These are phyloP conservation scores for Scalopus aquaticus DNA, from an alignment of 2,113 vertebrate species.

Conservation along the genomic window DNA sequence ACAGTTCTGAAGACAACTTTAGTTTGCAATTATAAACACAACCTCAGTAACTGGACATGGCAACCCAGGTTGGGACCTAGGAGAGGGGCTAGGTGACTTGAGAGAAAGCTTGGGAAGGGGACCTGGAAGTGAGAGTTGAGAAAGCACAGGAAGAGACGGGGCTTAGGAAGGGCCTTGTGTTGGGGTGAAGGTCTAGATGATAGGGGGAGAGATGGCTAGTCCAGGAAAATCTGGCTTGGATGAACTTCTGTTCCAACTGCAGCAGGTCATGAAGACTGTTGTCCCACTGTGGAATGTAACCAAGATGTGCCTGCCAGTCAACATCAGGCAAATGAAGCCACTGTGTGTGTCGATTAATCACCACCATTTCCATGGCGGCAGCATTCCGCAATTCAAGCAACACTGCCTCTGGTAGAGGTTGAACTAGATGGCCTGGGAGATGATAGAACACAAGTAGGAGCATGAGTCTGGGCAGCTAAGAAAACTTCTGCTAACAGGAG, in stretches of 20 bases:
- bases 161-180: background rate
- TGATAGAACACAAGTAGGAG: background rate
- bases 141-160: background rate
- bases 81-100: background rate
- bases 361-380: background rate
- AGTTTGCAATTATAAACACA: background rate
- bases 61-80: rapidly evolving
- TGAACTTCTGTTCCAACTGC: background rate
- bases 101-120: background rate
- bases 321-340: background rate
- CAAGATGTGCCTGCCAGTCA: background rate
- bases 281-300: background rate
- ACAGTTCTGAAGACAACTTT: background rate
- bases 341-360: background rate
- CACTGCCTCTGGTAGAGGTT: rapidly evolving
- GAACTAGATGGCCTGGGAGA: background rate
- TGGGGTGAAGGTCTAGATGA: background rate
- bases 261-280: background rate
- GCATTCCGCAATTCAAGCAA: no score
- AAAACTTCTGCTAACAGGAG: background rate
- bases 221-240: background rate
- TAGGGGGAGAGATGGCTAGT: background rate
- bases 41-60: background rate
- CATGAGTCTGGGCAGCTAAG: background rate
- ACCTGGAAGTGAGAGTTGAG: background rate